Conservation (phyloP, 2,888 invertebrate species). For the Dendrolimus houi region DNA sequence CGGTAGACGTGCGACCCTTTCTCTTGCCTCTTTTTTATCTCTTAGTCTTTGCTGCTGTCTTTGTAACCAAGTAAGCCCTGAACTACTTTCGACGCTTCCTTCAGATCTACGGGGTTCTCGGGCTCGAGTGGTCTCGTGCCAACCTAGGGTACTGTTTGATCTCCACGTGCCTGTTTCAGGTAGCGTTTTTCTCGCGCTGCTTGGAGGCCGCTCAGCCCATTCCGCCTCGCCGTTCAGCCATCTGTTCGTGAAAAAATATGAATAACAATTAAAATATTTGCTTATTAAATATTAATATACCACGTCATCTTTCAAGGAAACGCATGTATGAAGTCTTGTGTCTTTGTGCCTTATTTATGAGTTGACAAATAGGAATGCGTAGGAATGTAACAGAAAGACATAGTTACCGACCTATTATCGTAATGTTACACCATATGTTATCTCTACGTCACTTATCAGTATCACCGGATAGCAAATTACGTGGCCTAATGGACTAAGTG, state of each 20-base stretch:
- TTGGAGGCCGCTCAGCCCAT: slow-evolving; percentile 56
- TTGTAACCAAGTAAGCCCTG: slow-evolving; percentile 87
- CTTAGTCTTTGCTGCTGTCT: slow-evolving; percentile 88
- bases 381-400: not conserved
- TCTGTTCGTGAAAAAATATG: slow-evolving; percentile 29
- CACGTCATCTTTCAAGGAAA: not conserved
- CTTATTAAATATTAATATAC: not conserved
- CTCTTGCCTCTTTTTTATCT: slow-evolving; percentile 84
- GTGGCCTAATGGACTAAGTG: too few relatives aligned
- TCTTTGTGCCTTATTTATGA: not conserved
- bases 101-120: slow-evolving; percentile 61
- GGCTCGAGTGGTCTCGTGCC: slow-evolving; percentile 50
- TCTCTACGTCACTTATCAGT: too few relatives aligned
- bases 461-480: too few relatives aligned
- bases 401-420: not conserved
- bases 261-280: slow-evolving; percentile 4
- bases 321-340: not conserved
- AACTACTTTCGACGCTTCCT: slow-evolving; percentile 50
- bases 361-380: not conserved
- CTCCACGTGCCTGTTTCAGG: slow-evolving; percentile 60
- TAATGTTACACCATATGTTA: too few relatives aligned
- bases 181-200: slow-evolving; percentile 40
- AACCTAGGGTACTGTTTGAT: slow-evolving; percentile 56
- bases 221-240: slow-evolving; percentile 64
- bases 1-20: slow-evolving; percentile 82